These are phyloP conservation scores for Globodera rostochiensis DNA, from an alignment of 1,140 invertebrate species.

Conservation along the genomic window DNA sequence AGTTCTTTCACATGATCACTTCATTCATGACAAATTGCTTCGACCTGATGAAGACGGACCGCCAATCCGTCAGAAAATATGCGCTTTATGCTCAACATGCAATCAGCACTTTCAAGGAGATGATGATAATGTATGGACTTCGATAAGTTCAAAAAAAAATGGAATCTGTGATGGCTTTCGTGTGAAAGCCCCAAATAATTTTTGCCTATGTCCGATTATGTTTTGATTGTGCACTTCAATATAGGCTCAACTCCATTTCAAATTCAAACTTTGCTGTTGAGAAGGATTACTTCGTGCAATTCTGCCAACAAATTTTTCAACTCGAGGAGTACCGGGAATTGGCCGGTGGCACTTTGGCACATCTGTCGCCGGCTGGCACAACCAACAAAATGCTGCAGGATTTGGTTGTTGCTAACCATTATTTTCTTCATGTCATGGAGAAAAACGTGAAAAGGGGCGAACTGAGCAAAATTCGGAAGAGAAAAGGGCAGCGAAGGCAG, in stretches of 20 bases:
- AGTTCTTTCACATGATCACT: constrained; percentile 41
- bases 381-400: constrained; percentile 47
- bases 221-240: neutral
- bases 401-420: constrained; percentile 49
- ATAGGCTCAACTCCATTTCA: constrained; percentile 31
- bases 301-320: constrained; percentile 42
- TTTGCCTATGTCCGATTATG: too few relatives aligned
- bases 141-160: neutral
- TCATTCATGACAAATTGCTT: constrained; percentile 28
- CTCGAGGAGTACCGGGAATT: constrained; percentile 47
- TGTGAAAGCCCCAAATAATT: constrained; percentile 17
- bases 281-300: constrained; percentile 29
- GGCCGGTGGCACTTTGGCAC: constrained; percentile 8
- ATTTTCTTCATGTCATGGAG: constrained; percentile 46
- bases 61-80: constrained; percentile 28
- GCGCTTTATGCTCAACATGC: constrained; percentile 40
- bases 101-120: constrained; percentile 39
- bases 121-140: constrained; percentile 33
- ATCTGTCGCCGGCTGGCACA: constrained; percentile 34
- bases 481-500: constrained; percentile 28
- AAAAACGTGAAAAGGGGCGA: constrained; percentile 37
- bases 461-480: constrained; percentile 36
- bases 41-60: constrained; percentile 43
- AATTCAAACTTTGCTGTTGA: constrained; percentile 28
- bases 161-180: constrained; percentile 2